These are phyloP conservation scores for Notolabrus celidotus DNA, from an alignment of 2,797 vertebrate species.

Conservation along the genomic window DNA sequence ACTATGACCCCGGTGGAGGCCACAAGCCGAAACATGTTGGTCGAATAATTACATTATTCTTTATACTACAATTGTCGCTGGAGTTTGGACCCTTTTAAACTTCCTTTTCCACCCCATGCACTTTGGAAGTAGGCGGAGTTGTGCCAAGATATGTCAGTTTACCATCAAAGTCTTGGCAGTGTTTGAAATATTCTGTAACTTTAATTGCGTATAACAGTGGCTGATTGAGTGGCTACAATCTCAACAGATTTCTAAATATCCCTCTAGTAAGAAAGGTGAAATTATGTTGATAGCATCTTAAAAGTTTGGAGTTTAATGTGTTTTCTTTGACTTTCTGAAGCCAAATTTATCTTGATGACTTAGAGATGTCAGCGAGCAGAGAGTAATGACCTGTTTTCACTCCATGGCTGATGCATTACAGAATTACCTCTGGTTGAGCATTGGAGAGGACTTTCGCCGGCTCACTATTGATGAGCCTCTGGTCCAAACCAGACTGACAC, in stretches of 20 bases:
- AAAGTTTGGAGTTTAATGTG: constrained; percentile 20
- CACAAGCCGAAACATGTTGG: too few relatives aligned
- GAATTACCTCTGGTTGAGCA: constrained; percentile 26
- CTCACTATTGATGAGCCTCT: constrained; percentile 50
- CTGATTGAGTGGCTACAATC: background rate
- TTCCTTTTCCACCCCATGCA: too few relatives aligned
- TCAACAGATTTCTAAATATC: constrained; percentile 5
- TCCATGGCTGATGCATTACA: too few relatives aligned
- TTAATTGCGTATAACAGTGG: background rate
- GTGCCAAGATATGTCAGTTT: too few relatives aligned
- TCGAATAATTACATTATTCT: too few relatives aligned
- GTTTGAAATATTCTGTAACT: background rate
- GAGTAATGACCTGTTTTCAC: too few relatives aligned
- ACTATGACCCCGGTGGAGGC: too few relatives aligned
- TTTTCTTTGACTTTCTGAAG: constrained; percentile 25
- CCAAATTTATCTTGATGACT: constrained; percentile 27
- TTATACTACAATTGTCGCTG: too few relatives aligned
- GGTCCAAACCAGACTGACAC: constrained; percentile 41
- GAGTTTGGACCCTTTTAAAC: too few relatives aligned
- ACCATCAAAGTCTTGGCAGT: background rate
- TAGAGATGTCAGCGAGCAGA: background rate
- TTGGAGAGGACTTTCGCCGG: constrained; percentile 8
- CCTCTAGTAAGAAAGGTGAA: too few relatives aligned
- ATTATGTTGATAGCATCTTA: background rate
- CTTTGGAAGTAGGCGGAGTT: too few relatives aligned